Percentiles rank a stretch among this genome's conserved stretches.
These are phyloP conservation scores for Tipula helvola DNA, from an alignment of 2,888 invertebrate genomes.

Conservation along the genomic window DNA sequence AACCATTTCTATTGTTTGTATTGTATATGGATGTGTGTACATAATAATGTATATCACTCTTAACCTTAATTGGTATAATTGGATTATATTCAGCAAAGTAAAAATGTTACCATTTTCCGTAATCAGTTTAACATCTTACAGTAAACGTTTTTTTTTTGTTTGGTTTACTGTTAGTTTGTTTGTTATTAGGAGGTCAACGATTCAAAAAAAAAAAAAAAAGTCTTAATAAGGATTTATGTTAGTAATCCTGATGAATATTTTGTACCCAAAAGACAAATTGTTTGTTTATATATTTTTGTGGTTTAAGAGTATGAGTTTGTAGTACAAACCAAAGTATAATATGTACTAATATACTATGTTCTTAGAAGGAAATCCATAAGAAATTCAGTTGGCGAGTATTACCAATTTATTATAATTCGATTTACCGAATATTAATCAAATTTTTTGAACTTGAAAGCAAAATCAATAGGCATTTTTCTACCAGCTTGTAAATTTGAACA, in stretches of 20 bases:
- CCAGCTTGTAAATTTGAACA: too few relatives aligned
- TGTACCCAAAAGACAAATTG: background rate
- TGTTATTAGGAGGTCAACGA: background rate
- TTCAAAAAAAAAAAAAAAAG: background rate
- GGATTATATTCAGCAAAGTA: background rate
- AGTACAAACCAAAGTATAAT: too few relatives aligned
- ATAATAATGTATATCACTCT: background rate
- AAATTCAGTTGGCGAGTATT: too few relatives aligned
- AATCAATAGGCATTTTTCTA: too few relatives aligned
- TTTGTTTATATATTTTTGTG: background rate
- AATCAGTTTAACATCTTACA: background rate
- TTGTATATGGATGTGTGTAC: too few relatives aligned
- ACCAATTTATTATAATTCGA: too few relatives aligned
- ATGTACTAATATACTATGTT: too few relatives aligned
- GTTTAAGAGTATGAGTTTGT: background rate
- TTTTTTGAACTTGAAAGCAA: too few relatives aligned
- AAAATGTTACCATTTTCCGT: background rate
- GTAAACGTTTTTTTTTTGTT: background rate
- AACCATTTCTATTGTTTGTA: background rate
- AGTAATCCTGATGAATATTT: background rate
- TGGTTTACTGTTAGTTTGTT: too few relatives aligned
- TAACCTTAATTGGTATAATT: background rate
- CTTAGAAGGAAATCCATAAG: too few relatives aligned
- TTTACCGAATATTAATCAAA: too few relatives aligned
- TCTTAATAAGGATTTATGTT: background rate